Conservation (phyloP, 2,888 invertebrate genomes). For the Sturmia bella region DNA sequence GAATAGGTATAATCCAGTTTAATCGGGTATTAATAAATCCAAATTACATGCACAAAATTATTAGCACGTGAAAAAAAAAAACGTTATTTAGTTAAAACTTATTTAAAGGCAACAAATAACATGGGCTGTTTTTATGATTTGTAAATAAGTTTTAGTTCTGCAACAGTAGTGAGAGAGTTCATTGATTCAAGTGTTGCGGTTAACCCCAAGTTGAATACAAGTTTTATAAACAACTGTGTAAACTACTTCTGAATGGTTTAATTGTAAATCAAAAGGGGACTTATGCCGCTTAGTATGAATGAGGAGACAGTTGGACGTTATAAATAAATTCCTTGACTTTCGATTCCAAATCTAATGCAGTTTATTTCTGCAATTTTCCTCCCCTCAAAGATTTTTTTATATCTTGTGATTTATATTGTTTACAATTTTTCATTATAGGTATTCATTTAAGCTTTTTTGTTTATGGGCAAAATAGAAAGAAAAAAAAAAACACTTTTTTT, state of each 20-base stretch:
- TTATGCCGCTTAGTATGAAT: not conserved
- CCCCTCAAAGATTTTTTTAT: too few species aligned
- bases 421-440: too few species aligned
- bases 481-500: too few species aligned
- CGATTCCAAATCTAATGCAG: too few species aligned
- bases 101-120: not conserved
- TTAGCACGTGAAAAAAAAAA: not conserved
- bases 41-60: not conserved
- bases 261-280: slow-evolving; percentile 5
- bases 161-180: too few species aligned
- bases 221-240: slow-evolving; percentile 4
- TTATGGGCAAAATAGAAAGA: too few species aligned
- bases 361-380: too few species aligned
- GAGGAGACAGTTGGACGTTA: too few species aligned
- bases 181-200: not conserved
- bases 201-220: not conserved
- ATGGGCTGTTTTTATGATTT: not conserved
- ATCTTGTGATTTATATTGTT: too few species aligned
- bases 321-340: too few species aligned
- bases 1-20: not conserved
- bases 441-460: too few species aligned
- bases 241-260: slow-evolving; percentile 14
- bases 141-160: not conserved
- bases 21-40: slow-evolving; percentile 7
- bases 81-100: not conserved